A percentile compares a stretch with the other conserved stretches of the same genome.
Conservation (phyloP, 1,140 invertebrate genomes). For the Nephila pilipes region DNA sequence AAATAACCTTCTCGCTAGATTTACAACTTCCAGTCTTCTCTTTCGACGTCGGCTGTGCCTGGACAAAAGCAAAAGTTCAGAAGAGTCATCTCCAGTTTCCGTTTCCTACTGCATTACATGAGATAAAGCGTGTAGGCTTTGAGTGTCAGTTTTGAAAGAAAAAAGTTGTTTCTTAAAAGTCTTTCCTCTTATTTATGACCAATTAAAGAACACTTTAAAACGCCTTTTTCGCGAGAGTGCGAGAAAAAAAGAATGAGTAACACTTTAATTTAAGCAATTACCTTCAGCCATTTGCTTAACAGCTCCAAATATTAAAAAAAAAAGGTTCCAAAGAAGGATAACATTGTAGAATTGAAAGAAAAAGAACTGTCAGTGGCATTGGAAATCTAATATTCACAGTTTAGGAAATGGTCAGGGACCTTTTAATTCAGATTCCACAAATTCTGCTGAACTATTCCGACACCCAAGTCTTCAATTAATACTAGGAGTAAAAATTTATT, state of each 20-base stretch:
- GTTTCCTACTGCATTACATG: not conserved
- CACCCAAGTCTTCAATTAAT: too few species aligned
- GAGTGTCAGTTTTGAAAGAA: not conserved
- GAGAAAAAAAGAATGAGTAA: not conserved
- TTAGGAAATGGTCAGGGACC: too few species aligned
- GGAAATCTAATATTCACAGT: too few species aligned
- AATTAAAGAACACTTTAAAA: slow-evolving; percentile 10
- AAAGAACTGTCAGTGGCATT: too few species aligned
- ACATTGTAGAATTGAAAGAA: not conserved
- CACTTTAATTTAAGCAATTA: not conserved
- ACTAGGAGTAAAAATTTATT: too few species aligned
- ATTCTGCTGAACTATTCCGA: too few species aligned
- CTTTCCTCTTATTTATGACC: not conserved
- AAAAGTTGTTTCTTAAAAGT: too few species aligned
- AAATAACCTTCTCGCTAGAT: not conserved
- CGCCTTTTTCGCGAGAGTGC: not conserved
- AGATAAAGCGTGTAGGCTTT: not conserved
- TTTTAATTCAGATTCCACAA: too few species aligned
- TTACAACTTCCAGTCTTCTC: not conserved
- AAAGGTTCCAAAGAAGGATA: not conserved
- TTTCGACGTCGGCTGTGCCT: not conserved
- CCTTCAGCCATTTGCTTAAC: not conserved
- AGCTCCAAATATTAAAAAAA: not conserved
- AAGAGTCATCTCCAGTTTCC: not conserved
- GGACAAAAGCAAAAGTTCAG: not conserved